phyloP scores from a whole-genome alignment of 2,113 vertebrate species.

The Emydura subglobosa region DNA sequence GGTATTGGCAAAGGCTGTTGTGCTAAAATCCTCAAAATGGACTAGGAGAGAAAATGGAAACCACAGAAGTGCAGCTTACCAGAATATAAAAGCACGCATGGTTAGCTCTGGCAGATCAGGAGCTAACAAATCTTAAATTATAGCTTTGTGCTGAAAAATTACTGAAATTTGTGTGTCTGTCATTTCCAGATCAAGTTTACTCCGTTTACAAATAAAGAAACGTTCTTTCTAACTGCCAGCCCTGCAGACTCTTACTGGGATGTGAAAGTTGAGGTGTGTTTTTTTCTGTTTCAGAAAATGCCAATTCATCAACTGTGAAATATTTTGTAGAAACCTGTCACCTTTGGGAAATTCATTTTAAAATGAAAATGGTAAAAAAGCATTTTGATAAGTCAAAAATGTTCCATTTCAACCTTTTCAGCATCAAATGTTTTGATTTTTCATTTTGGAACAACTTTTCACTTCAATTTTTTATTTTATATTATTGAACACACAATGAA shows the following conservation, averaged over 20 bases:
- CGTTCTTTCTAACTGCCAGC: fast-evolving
- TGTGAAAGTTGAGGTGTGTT: neutral
- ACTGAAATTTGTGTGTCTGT: neutral
- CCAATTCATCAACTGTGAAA: neutral
- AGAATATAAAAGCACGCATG: neutral
- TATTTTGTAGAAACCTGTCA: neutral
- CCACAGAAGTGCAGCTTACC: fast-evolving
- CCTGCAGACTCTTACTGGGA: neutral
- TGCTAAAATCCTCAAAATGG: neutral
- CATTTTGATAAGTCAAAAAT: neutral
- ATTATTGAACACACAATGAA: neutral
- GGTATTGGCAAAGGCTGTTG: neutral
- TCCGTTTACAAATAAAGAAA: neutral
- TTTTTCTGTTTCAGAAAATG: neutral
- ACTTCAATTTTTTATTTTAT: neutral
- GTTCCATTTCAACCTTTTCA: neutral
- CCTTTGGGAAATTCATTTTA: neutral
- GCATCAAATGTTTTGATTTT: neutral
- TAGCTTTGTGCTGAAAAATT: neutral
- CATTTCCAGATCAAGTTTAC: neutral
- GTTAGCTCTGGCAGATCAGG: neutral
- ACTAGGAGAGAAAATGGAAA: neutral
- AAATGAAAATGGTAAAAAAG: neutral
- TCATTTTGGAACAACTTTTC: neutral
- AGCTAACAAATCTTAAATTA: neutral